A percentile compares a stretch with the other conserved stretches of the same genome.
Conservation (phyloP, 2,113 vertebrate species). For the Heliornis fulica region DNA sequence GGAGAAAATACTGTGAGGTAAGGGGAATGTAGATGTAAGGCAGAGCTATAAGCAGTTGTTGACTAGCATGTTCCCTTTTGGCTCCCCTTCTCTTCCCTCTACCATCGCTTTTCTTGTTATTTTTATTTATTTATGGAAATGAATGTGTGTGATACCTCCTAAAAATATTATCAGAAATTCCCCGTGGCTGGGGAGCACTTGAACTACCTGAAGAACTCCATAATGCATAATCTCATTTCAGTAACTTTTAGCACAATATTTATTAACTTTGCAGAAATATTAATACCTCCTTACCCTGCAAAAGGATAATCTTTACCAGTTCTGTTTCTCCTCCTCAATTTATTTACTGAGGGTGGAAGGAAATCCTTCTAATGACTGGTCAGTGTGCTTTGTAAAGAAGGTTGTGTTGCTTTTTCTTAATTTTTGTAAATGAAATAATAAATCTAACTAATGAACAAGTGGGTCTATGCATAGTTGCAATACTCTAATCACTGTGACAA, state of each 20-base stretch:
- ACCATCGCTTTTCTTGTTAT: not conserved
- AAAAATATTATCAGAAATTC: not conserved
- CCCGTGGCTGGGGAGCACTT: not conserved
- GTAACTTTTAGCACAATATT: slow-evolving; percentile 26
- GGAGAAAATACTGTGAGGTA: not conserved
- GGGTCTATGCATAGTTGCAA: slow-evolving; percentile 12
- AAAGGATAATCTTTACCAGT: not conserved
- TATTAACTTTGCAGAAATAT: not conserved
- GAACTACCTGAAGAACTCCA: slow-evolving; percentile 1
- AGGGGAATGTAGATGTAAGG: not conserved
- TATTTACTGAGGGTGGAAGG: not conserved
- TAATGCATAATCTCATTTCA: not conserved
- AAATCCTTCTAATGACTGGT: not conserved
- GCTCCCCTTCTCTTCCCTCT: not conserved
- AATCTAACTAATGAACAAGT: slow-evolving; percentile 22
- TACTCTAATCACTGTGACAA: slow-evolving; percentile 42
- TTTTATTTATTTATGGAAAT: slow-evolving; percentile 58
- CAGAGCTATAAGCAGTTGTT: not conserved
- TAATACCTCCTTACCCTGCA: not conserved
- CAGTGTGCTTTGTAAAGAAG: not conserved
- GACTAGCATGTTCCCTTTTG: not conserved
- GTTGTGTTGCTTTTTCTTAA: not conserved
- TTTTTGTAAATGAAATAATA: slow-evolving; percentile 6
- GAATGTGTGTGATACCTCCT: not conserved
- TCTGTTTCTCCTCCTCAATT: not conserved